These are phyloP conservation scores for Eucidaris tribuloides DNA, from an alignment of 35 echinoderm and acorn worm species.

Conservation along the genomic window DNA sequence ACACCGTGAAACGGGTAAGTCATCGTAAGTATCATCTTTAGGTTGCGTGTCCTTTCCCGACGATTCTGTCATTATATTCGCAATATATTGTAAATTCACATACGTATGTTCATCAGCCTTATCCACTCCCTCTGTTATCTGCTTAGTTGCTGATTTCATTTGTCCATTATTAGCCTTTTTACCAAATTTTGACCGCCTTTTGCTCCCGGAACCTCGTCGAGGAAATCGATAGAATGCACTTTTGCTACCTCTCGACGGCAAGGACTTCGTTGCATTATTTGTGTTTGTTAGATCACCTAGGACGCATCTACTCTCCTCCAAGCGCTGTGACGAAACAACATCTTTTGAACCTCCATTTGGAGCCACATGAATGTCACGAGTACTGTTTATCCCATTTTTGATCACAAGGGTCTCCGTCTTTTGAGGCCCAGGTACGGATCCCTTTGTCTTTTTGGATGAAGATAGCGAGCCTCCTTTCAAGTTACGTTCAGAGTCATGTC, in stretches of 20 bases:
- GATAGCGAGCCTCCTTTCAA: neutral
- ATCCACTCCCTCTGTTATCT: neutral
- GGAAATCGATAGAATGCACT: conserved; percentile 1
- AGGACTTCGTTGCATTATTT: neutral
- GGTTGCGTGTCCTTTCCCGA: too few relatives aligned
- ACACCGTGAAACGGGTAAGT: too few relatives aligned
- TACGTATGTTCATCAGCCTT: conserved; percentile 4
- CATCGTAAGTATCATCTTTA: too few relatives aligned
- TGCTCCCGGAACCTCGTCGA: neutral
- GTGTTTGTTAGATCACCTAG: conserved; percentile 14
- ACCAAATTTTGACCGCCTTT: conserved; percentile 6
- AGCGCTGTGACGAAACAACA: too few relatives aligned
- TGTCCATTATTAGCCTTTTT: neutral
- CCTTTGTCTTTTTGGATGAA: neutral
- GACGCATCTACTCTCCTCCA: too few relatives aligned
- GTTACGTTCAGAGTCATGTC: neutral
- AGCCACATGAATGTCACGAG: too few relatives aligned
- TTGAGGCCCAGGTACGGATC: neutral
- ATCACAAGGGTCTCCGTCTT: neutral
- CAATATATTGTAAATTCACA: conserved; percentile 9
- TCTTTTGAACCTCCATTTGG: too few relatives aligned
- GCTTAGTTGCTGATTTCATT: neutral
- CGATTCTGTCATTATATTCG: neutral
- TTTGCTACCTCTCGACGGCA: neutral
- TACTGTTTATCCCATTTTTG: too few relatives aligned